Evolutionary conservation across 2,113 vertebrate species (phyloP), one percentile per base, ranked within the genome.

Genomic region (Trochalopteron elliotii): DNA sequence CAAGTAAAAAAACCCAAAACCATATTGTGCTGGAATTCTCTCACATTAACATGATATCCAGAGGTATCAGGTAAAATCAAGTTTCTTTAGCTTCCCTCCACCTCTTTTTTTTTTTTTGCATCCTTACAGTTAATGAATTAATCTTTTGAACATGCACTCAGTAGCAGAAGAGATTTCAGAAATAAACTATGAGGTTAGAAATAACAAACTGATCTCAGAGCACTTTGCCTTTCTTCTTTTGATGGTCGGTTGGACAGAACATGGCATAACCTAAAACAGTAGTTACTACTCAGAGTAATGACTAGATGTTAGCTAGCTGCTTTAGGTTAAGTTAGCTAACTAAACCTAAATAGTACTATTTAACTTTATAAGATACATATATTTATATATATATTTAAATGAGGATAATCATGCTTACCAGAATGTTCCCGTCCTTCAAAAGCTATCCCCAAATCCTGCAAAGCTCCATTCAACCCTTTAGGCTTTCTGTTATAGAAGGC

Each of bases 381-480:
- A 28, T 52, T 30, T 24, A 35, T 39, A 16, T 7, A 27, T 5
- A 5, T 42, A 39, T 64, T 56, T 67, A 85, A 88, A 37, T 40
- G 3, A 91, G 47, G 15, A 74, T 63, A 84, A 70, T 94, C 33
- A 69, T 12, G 87, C 98, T 90, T 91, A 99, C 99, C 99, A 56
- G 98, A 99, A 98, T 99, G 99, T 92, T 99, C 99, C 91, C 98
- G 97, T 79, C 99, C 99, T 50, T 96, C 97, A 97, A 99, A 99
- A 97, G 98, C 95, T 72, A 99, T 98, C 52, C 99, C 99, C 8
- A 99, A 95, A 96, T 99, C 99, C 89, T 99, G 98, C 79, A 99
- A 97, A 13, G 99, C 99, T 55, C 99, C 99, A 22, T 98, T 99
- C 60, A 99, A 97, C 49, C 99, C 99, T 96, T 99, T 98, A 44